Base-by-base conservation (phyloP, 2,888 invertebrate species). In the Drosophila emarginata region DNA sequence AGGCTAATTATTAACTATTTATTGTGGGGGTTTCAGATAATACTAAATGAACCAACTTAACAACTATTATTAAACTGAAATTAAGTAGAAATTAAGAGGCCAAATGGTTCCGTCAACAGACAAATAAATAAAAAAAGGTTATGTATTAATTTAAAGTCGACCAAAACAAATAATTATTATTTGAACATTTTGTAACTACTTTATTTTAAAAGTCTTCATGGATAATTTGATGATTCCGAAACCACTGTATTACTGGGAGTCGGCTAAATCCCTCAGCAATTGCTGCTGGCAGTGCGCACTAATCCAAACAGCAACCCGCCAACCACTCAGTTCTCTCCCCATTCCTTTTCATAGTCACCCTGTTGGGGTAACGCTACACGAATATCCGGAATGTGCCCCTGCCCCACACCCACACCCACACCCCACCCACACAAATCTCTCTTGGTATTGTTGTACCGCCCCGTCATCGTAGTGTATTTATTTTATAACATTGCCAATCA, bases 401-500 rank as follows among this genome's bases (percentile, higher is more conserved):
- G 67, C 61, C 53, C 60, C 37, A 26, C 26, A n/a, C 51, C 6
- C 60, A 51, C 39, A 5, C 60, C n/a, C n/a, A n/a, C n/a, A n/a
- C 60, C 37, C 28, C 26, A n/a, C 51, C 6, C 60, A 51, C 39
- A 5, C 60, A 15, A 56, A 21, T 37, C 37, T 37, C 36, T 12
- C 37, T 36, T 18, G 28, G 21, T 21, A 45, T 26, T 39, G 58
- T 12, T 45, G 45, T 45, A 21, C 21, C 54, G 54, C 54, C 36
- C 61, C 77, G 63, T 64, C 68, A 74, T 73, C 76, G 71, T 81
- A 85, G 80, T 78, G 89, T 91, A 91, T 91, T 91, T 91, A 91
- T 91, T 91, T 91, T 91, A 91, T 91, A 91, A 91, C 91, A 91
- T 91, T 90, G 91, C 90, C 91, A 91, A 91, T 91, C 91, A 91